Evolutionary conservation across 2,797 vertebrate species (phyloP).

Genomic region (Stomatorhinus walkeri): DNA sequence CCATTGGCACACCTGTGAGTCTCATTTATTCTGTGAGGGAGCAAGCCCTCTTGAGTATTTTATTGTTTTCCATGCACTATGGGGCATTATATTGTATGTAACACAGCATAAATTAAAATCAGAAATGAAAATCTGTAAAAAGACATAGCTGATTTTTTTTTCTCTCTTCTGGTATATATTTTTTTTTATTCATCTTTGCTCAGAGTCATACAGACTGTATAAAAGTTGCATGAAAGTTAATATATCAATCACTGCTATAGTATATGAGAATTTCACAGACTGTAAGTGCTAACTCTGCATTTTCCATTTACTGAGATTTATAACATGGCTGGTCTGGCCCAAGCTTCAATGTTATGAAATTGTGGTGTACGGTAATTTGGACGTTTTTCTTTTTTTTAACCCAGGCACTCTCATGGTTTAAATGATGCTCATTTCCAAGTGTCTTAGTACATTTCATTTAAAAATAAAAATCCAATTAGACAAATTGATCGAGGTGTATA

Average conservation of each 20-base stretch:
- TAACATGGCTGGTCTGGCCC: constrained; percentile 53
- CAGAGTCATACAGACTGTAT: constrained; percentile 8
- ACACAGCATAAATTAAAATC: constrained; percentile 11
- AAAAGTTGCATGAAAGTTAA: constrained; percentile 38
- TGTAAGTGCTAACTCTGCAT: constrained; percentile 42
- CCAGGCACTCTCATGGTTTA: background rate
- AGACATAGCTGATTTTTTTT: background rate
- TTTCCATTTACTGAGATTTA: constrained; percentile 40
- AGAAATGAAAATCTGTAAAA: background rate
- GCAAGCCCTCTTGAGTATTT: background rate
- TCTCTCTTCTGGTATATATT: background rate
- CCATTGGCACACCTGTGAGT: constrained; percentile 27
- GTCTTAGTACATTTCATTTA: background rate
- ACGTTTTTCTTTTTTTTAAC: background rate
- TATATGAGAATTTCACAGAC: constrained; percentile 47
- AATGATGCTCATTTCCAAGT: background rate
- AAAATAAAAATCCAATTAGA: background rate
- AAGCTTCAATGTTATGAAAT: background rate
- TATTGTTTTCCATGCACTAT: constrained; percentile 10
- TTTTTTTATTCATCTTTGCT: constrained; percentile 30
- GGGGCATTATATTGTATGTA: background rate
- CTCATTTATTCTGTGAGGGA: constrained; percentile 31
- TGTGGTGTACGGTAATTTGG: background rate
- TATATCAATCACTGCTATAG: constrained; percentile 37
- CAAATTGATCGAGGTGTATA: background rate